Evolutionary conservation across 2,113 vertebrate genomes (phyloP).

Genomic region (Andinoacara biseriatus): DNA sequence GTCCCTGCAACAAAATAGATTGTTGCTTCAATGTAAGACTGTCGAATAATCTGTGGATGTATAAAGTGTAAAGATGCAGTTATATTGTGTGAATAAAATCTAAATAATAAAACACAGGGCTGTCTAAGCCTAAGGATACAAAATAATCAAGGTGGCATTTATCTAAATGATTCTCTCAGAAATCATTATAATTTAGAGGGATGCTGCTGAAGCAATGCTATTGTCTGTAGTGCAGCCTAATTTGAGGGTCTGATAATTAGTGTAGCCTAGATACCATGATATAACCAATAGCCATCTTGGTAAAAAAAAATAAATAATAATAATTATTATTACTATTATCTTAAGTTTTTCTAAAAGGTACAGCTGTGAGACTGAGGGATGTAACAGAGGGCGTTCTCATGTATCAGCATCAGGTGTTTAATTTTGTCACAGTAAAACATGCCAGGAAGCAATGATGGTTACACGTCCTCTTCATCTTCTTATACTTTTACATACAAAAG

Average conservation of each 20-base stretch:
- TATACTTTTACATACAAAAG: neutral
- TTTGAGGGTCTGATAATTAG: constrained; percentile 7
- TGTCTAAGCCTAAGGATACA: neutral
- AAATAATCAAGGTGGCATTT: neutral
- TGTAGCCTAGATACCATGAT: neutral
- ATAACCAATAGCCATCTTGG: neutral
- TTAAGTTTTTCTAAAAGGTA: neutral
- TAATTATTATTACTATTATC: neutral
- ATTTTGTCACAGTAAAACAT: constrained; percentile 18
- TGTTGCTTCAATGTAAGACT: neutral
- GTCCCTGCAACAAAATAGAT: neutral
- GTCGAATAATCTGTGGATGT: neutral
- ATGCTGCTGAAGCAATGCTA: neutral
- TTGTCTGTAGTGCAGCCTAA: neutral
- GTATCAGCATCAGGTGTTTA: constrained; percentile 26
- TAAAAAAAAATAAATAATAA: neutral
- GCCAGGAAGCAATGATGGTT: constrained; percentile 9
- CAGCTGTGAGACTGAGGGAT: neutral
- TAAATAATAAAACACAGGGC: neutral
- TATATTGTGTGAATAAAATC: neutral
- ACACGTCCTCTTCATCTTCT: constrained; percentile 26
- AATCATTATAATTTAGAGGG: neutral
- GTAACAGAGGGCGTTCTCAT: constrained; percentile 11
- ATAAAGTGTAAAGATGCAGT: neutral
- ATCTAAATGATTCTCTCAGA: constrained; percentile 7